Conservation (phyloP, 2,888 invertebrate genomes). For the Yponomeuta malinellus region DNA sequence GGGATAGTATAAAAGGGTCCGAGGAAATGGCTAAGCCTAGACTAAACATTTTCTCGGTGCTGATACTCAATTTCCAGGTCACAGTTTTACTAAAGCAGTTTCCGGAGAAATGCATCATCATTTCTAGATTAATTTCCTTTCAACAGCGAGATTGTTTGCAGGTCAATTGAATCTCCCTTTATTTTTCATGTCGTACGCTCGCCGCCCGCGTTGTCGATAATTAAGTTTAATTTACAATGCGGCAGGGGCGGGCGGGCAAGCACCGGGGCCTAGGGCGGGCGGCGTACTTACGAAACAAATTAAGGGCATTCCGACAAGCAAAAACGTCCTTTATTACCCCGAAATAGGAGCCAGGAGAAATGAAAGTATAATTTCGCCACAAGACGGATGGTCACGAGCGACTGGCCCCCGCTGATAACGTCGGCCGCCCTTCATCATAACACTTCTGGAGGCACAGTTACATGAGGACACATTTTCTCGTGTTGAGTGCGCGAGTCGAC, state of each 20-base stretch:
- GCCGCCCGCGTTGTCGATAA: conserved; percentile 36
- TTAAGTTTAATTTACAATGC: conserved; percentile 50
- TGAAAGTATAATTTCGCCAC: conserved; percentile 18
- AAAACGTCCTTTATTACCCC: neutral
- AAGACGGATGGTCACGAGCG: conserved; percentile 66
- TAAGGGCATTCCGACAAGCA: neutral
- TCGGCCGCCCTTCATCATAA: conserved; percentile 24
- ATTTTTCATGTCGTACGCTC: conserved; percentile 16
- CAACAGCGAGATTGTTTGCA: neutral
- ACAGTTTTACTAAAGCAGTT: neutral
- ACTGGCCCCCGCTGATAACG: conserved; percentile 47
- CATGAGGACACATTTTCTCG: neutral
- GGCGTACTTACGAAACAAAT: conserved; percentile 8
- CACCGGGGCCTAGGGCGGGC: conserved; percentile 18
- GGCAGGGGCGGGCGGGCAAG: conserved; percentile 17
- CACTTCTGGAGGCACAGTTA: conserved; percentile 25
- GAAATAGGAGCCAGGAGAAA: conserved; percentile 19
- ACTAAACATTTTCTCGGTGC: too few species aligned
- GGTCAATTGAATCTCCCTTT: neutral
- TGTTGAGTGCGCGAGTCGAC: neutral
- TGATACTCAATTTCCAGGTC: too few species aligned
- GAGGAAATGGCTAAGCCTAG: too few species aligned
- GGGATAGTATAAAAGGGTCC: too few species aligned
- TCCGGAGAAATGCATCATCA: neutral
- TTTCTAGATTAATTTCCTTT: neutral